Conservation (phyloP, 1,140 invertebrate species). For the Platyura marginata region DNA sequence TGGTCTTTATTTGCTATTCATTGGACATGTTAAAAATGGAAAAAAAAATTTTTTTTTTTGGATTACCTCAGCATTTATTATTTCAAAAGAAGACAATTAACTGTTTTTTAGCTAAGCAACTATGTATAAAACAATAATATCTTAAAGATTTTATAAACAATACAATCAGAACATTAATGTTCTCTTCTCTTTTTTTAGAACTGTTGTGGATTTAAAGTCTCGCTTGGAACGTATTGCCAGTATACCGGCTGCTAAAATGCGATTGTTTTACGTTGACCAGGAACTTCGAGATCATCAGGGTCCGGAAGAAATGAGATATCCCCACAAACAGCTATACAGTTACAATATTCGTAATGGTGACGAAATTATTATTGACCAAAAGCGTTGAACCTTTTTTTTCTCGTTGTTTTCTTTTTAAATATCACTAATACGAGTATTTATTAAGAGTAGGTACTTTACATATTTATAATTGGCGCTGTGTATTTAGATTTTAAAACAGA, state of each 20-base stretch:
- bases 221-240: conserved; percentile 61
- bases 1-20: too few relatives aligned
- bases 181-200: conserved; percentile 30
- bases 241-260: conserved; percentile 62
- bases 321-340: conserved; percentile 73
- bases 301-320: conserved; percentile 73
- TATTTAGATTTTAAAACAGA: too few relatives aligned
- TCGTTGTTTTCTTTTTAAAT: too few relatives aligned
- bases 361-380: conserved; percentile 76
- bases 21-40: too few relatives aligned
- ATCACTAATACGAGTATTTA: too few relatives aligned
- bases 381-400: conserved; percentile 14
- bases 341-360: conserved; percentile 81
- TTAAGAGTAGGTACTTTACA: too few relatives aligned
- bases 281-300: conserved; percentile 46
- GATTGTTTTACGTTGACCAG: conserved; percentile 70
- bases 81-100: too few relatives aligned
- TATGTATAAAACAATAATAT: not conserved
- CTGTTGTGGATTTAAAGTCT: conserved; percentile 58
- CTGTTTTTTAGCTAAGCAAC: too few relatives aligned
- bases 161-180: not conserved
- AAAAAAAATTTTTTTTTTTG: too few relatives aligned
- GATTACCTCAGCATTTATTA: too few relatives aligned
- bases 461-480: too few relatives aligned
- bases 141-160: not conserved